phyloP scores from a whole-genome alignment of 2,797 vertebrate genomes.

The Tokudaia tokunoshimensis region DNA sequence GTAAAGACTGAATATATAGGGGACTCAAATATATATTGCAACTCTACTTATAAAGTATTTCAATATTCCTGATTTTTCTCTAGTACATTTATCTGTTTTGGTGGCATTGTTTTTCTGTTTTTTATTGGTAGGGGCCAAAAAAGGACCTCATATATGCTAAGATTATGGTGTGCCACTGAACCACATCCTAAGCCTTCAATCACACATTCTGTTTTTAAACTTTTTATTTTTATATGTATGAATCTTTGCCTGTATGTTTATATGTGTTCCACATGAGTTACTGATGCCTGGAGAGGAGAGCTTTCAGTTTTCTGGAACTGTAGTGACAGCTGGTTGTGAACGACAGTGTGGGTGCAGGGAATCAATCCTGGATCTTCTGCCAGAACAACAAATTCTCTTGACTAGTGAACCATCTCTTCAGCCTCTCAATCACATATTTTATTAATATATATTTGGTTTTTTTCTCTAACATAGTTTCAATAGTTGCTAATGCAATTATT shows the following conservation, averaged over 20 bases:
- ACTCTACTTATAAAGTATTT: slow-evolving; percentile 29
- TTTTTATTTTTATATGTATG: neutral
- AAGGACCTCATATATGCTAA: neutral
- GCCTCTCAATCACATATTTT: neutral
- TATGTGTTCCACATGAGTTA: neutral
- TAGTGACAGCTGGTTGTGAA: no score
- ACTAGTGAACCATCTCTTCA: neutral
- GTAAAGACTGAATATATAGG: neutral
- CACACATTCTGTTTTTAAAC: neutral
- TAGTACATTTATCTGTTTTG: neutral
- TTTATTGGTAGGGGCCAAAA: neutral
- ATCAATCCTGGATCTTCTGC: neutral
- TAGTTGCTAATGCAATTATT: neutral
- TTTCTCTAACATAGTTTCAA: neutral
- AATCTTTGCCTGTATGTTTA: neutral
- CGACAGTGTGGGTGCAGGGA: neutral
- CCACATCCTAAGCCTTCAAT: neutral
- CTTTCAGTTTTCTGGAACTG: neutral
- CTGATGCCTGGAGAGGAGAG: neutral
- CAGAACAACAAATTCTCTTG: neutral
- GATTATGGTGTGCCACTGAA: neutral
- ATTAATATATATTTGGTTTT: neutral
- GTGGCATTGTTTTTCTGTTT: neutral
- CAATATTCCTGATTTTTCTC: neutral
- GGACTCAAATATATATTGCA: neutral